These are phyloP conservation scores for Erythrocercus mccallii DNA, from an alignment of 2,113 vertebrate species.

Conservation along the genomic window DNA sequence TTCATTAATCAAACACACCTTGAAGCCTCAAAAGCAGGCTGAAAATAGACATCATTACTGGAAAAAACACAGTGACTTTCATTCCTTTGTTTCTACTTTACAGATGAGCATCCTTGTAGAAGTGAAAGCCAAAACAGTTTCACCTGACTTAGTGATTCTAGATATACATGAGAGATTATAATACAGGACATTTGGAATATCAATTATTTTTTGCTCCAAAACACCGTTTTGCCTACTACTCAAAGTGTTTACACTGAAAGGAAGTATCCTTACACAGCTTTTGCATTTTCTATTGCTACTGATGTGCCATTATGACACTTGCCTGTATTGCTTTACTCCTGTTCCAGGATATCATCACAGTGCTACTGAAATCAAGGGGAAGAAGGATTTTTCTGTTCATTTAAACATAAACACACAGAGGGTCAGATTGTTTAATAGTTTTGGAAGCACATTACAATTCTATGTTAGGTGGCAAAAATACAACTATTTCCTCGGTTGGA, in stretches of 20 bases:
- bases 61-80: neutral
- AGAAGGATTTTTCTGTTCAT: neutral
- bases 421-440: neutral
- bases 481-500: neutral
- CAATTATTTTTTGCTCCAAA: neutral
- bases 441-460: neutral
- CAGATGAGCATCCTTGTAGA: neutral
- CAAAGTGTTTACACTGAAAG: neutral
- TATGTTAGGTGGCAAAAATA: neutral
- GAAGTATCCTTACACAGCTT: neutral
- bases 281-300: neutral
- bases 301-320: neutral
- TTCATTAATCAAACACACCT: slow-evolving; percentile 23
- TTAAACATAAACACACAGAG: neutral
- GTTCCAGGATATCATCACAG: neutral
- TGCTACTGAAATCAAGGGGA: neutral
- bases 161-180: neutral
- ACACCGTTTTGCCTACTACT: neutral
- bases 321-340: neutral
- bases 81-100: neutral
- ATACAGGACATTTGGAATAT: neutral
- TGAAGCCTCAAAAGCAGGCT: neutral
- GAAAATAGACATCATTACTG: neutral
- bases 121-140: neutral
- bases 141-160: neutral